Base-by-base conservation (phyloP, 1,140 invertebrate genomes). In the Lepidotrigona ventralis region DNA sequence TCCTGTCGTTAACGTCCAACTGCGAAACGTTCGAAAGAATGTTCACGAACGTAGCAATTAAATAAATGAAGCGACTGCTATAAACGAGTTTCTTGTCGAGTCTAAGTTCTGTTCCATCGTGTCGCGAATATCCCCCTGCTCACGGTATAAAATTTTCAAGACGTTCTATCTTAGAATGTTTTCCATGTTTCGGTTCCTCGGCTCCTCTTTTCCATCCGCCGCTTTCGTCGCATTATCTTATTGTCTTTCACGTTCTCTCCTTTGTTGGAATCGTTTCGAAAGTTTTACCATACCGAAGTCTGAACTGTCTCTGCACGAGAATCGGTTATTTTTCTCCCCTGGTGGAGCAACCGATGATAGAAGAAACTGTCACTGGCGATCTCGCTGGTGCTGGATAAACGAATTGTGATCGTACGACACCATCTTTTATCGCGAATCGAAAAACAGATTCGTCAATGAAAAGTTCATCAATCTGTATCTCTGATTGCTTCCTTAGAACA, bases 361-460 rank as follows among this genome's bases (percentile, higher is more conserved):
- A 80, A 80, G 81, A 77, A 87, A 84, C 68, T 56, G 66, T 29
- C 71, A 64, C 63, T 29, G 73, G 29, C 72, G 77, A 84, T 87
- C 71, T 29, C 26, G 56, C 54, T 46, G 76, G 6, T 23, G 29
- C 4, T 51, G 76, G 46, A 77, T 58, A 84, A 87, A 86, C 85
- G 66, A 33, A 53, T 51, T 53, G 58, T 6, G 58, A 64, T 77
- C 79, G 26, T 64, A 51, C 33, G 56, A 69, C 51, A 46, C 29
- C 39, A 60, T 87, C 68, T 78, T 85, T 81, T 79, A 73, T 87
- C 78, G 69, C 29, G n/a, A 29, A 9, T n/a, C 46, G 33, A 69
- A 46, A 81, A 85, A 86, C 70, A 77, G 63, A 85, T 81, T 70
- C 78, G 78, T 85, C 82, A 58, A 58, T 53, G 15, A 21, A 26